Evolutionary conservation across 2,113 vertebrate species (phyloP), one percentile per base, ranked within the genome.

Genomic region (Pogona vitticeps): DNA sequence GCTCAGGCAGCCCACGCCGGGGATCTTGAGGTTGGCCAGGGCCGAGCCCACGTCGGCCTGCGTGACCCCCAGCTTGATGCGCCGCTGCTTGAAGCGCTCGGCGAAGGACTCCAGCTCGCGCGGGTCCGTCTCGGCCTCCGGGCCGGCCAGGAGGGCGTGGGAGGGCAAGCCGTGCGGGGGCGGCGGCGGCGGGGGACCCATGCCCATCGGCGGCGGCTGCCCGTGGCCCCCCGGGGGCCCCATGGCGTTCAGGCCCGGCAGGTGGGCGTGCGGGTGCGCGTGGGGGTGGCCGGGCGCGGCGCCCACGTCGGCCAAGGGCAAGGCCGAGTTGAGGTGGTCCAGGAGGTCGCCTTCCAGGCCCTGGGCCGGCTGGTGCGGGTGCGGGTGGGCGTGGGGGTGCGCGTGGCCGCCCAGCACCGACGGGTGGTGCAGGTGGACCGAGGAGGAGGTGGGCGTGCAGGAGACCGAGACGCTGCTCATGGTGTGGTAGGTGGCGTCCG

Each of bases 401-500:
- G 94, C 92, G 75, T 96, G 98, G 1, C 97, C 97, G 89, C 95
- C 96, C 90, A 98, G 97, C 92, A 98, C 98, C 0, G 98, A 98
- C 0, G 98, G 97, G 93, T 98, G 98, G 95, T 98, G 98, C 91
- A 98, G 98, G 96, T 98, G 98, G 90, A 98, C 96, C 94, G 98
- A 98, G 58, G 96, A 97, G 12, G 98, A 96, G 85, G 97, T 97
- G 8, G 98, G 98, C 90, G 97, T 97, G 46, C 98, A 97, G 71
- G 98, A 97, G 95, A 97, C 98, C 84, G 97, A 97, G 95, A 98
- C 98, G 92, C 98, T 97, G 94, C 97, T 98, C 98, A 98, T 98
- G 94, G 98, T 98, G 96, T 98, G 98, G 95, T 98, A 98, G 63
- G 98, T 98, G 86, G 98, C 98, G 90, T 98, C 98, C 2, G 98